Evolutionary conservation across 2,113 vertebrate genomes (phyloP).

Genomic region (Spermophilus dauricus): DNA sequence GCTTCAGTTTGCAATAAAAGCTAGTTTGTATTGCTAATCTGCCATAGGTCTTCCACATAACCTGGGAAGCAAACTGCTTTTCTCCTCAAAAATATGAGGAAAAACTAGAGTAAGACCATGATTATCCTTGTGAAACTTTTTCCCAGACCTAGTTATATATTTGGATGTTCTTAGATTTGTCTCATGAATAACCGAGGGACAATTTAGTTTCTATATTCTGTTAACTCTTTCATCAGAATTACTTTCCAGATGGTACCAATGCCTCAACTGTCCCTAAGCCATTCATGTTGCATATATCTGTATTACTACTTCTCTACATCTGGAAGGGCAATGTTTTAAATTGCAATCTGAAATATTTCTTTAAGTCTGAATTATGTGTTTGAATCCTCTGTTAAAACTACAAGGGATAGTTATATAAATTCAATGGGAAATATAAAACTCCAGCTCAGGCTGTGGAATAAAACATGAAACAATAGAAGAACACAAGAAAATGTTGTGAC

Average conservation of each 20-base stretch:
- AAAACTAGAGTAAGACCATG: not conserved
- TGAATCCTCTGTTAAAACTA: constrained; percentile 11
- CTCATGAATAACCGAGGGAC: not conserved
- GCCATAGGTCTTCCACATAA: not conserved
- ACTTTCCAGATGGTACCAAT: fast-evolving
- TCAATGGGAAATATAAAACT: not conserved
- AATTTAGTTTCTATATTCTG: not conserved
- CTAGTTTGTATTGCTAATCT: not conserved
- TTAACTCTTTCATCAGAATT: not conserved
- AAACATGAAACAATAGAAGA: not conserved
- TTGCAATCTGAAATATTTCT: not conserved
- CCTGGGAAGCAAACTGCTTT: not conserved
- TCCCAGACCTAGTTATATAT: not conserved
- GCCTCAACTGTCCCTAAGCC: too few species aligned
- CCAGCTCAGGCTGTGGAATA: not conserved
- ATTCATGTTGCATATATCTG: not conserved
- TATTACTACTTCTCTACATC: not conserved
- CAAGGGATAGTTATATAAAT: not conserved
- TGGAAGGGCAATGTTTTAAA: not conserved
- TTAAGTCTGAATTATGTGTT: not conserved
- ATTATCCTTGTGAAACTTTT: not conserved
- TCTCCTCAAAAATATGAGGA: not conserved
- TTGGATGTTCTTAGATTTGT: not conserved
- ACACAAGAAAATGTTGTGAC: not conserved
- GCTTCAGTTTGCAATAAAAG: not conserved